Evolutionary conservation across 2,797 vertebrate genomes (phyloP), one percentile per base, ranked within the genome.

Genomic region (Acanthurus lineatus): DNA sequence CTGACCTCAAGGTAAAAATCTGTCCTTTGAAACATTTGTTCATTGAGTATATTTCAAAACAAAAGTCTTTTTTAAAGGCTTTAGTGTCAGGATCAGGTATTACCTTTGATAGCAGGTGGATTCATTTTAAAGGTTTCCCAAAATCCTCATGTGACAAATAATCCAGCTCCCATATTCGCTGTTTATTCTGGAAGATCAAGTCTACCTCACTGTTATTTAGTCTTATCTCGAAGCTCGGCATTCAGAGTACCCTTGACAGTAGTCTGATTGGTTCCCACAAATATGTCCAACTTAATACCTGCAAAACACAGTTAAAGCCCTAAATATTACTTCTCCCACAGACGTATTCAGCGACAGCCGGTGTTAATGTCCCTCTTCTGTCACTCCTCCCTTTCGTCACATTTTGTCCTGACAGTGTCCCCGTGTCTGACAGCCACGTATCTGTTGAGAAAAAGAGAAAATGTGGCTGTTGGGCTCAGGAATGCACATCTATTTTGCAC

Each of bases 1-100:
- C 96, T 64, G 97, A 99, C 92, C 95, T 99, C 78, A 99, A 99
- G 97, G 97, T 99, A 86, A 84, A 5, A 73, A 38, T 32, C 40
- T 2, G n/a, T 47, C 45, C n/a, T 51, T 25, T 3, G 22, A 54
- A 73, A 60, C 59, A 48, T 17, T n/a, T 14, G 5, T 51, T 60
- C 25, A 17, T 42, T 71, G 0, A 15, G 2, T 3, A 3, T 42
- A 16, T 72, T 57, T 73, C 8, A 38, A 17, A 57, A 54, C 58
- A 42, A 38, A 35, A 20, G 2, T 5, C 28, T 61, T 57, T 16
- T 35, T 56, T 53, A 25, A 22, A 12, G 52, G 9, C 4, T 7
- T 63, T 28, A 16, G 25, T 79, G 75, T 48, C 7, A 61, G 20
- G 9, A 44, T 71, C 5, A 9, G 6, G 14, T 38, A 5, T 20